Evolutionary conservation across 2,888 invertebrate genomes (phyloP), one percentile per base, ranked within the genome.

Genomic region (Dynastes tityus): DNA sequence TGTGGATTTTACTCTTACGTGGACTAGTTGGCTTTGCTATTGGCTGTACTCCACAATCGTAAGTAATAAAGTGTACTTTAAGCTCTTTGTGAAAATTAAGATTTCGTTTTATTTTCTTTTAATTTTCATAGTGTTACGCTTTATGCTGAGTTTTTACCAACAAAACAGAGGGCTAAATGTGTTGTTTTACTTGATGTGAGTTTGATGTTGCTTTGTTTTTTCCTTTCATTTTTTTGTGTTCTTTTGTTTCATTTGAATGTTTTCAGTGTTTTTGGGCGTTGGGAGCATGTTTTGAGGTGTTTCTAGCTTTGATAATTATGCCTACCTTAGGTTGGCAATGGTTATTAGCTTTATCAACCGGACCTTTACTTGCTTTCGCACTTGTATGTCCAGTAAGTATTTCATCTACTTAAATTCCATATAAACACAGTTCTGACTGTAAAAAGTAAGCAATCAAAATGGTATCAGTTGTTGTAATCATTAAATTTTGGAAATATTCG

Each of bases 11-110:
- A 58, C 92, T 98, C 78, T 90, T 98, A n/a, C 91, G 98, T 87
- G 96, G 97, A 13, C 91, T 98, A 8, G 98, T 98, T 11, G 98
- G 98, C 64, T 97, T 98, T 90, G 97, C 98, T 27, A 97, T 98
- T 85, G 98, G 98, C 83, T 98, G 98, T 87, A 97, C 97, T 53
- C 98, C 98, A 76, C 98, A 98, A 89, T 97, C 98, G 97, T 97
- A 91, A 94, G 96, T 93, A 78, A 76, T 58, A 49, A 37, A 37
- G 6, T 2, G 6, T 2, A 11, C 45, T 11, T 8, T 11, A 11
- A 11, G 8, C 11, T 45, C 45, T 45, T 8, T 11, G 45, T 8
- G 9, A 45, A 45, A 74, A 80, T 76, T 63, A 76, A 78, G 78
- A 79, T 78, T 77, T 82, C 80, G 51, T 81, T 74, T 80, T 27